Base-by-base conservation (phyloP, 2,888 invertebrate genomes). In the Drosophila mettleri region DNA sequence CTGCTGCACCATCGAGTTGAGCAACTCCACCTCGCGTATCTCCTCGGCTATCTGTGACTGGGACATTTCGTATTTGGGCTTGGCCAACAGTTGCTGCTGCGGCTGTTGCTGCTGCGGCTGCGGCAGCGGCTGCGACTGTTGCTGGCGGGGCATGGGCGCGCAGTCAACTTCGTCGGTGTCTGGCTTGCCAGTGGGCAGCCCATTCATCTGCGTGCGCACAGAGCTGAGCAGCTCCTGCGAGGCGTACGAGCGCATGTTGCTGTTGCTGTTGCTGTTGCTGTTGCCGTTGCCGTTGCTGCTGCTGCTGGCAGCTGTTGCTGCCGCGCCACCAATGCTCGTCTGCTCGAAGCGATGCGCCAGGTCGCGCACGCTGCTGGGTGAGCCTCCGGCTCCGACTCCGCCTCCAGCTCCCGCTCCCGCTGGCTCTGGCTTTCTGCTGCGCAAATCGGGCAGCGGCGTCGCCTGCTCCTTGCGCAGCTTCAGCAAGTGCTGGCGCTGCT, bases 291-390 rank as follows among this genome's bases (percentile, higher is more conserved):
- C 18, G 29, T n/a, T n/a, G 31, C 4, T 18, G 29, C 14, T 46
- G 16, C 18, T 29, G 27, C 5, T 29, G 29, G 27, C 5, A 18
- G 29, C 16, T 43, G 38, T 9, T 38, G 22, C 14, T 24, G 8
- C 27, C 31, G 48, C 8, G 3, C 24, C 51, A 0, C 14, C n/a
- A 34, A 12, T 29, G 33, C 12, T 43, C 5, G 80, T 74, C 54
- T 88, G 94, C 91, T 97, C 97, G 91, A 97, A 97, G 87, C 95
- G 95, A 1, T 96, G 96, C 1, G 97, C 96, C 88, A 97, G 94
- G 90, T 96, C 96, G 91, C 95, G 95, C 0, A 97, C 97, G 36
- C 85, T 86, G 67, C 81, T 87, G 1, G 86, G 78, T 33, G 88
- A 79, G 12, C 14, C 43, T 18, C 31, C 27, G 0, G 16, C 29